A percentile compares a stretch with the other conserved stretches of the same genome.
phyloP scores from a whole-genome alignment of 2,797 vertebrate genomes.

The Ctenosaura bakeri region DNA sequence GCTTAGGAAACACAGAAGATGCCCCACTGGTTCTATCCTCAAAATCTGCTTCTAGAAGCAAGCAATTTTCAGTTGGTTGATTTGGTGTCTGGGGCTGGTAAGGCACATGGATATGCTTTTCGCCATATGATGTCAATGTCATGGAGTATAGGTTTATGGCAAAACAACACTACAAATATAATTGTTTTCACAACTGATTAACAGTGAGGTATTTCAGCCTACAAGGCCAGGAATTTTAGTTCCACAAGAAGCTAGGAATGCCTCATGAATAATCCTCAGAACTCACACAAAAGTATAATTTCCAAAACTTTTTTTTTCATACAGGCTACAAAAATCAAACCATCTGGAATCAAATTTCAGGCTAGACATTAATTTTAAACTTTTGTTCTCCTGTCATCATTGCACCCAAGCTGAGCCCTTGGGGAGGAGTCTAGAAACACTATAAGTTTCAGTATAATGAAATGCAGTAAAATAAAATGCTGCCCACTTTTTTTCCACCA shows the following conservation, averaged over 20 bases:
- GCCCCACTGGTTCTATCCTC: background rate
- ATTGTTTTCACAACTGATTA: slow-evolving; percentile 1
- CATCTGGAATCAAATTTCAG: background rate
- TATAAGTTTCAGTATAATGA: slow-evolving; percentile 23
- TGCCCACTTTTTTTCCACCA: background rate
- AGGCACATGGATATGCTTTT: background rate
- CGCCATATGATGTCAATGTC: background rate
- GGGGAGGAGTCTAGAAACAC: background rate
- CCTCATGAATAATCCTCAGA: background rate
- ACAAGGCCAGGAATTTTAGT: background rate
- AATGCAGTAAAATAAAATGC: slow-evolving; percentile 24
- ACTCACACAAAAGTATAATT: background rate
- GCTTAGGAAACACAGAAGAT: background rate
- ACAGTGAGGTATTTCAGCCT: background rate
- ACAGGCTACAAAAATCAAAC: background rate
- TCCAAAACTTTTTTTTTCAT: background rate
- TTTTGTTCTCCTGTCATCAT: slow-evolving; percentile 19
- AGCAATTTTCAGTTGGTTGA: background rate
- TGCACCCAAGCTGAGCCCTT: background rate
- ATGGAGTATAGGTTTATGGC: background rate
- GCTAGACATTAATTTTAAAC: background rate
- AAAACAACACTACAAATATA: background rate
- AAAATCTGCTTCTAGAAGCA: background rate
- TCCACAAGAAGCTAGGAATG: background rate
- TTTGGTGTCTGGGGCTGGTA: background rate